Evolutionary conservation across 2,113 vertebrate genomes (phyloP).

Genomic region (Pithys albifrons): DNA sequence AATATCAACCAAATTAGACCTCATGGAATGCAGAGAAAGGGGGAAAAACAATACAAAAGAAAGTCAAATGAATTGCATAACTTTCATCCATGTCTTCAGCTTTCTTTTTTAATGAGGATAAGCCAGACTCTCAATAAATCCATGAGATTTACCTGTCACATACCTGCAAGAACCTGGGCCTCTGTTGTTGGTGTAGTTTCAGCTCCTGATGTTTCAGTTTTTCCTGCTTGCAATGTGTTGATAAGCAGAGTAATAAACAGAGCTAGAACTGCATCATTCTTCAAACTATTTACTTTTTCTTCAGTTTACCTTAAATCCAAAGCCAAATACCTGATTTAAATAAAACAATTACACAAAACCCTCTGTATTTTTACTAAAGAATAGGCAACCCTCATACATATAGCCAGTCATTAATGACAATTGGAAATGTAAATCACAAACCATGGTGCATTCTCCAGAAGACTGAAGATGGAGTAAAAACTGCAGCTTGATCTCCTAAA

Average conservation of each 20-base stretch:
- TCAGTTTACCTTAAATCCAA: neutral
- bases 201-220: neutral
- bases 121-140: neutral
- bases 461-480: neutral
- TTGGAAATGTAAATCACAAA: constrained; percentile 4
- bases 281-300: neutral
- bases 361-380: neutral
- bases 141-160: neutral
- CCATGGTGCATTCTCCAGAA: neutral
- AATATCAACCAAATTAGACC: neutral
- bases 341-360: neutral
- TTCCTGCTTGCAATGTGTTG: neutral
- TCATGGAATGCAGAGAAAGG: neutral
- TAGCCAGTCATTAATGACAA: neutral
- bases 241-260: neutral
- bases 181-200: neutral
- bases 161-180: neutral
- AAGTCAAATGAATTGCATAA: neutral
- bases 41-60: neutral
- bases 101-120: neutral
- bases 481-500: neutral
- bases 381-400: neutral
- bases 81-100: neutral
- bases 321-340: neutral
- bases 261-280: neutral